Evolutionary conservation across 2,797 vertebrate genomes (phyloP).

Genomic region (Melanotaenia parkinsoni): DNA sequence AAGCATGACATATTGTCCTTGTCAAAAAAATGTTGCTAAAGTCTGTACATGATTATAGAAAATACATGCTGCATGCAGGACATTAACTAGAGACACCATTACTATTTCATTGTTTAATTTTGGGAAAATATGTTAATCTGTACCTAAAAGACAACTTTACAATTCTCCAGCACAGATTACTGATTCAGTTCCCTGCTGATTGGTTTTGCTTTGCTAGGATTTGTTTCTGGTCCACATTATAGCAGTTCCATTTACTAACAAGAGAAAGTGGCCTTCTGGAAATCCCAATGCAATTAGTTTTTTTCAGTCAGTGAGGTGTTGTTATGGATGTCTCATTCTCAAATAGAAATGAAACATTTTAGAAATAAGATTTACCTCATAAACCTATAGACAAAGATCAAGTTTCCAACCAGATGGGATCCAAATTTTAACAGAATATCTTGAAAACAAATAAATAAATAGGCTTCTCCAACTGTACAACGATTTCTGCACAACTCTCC

Average conservation of each 20-base stretch:
- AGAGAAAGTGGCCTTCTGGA: slow-evolving; percentile 2
- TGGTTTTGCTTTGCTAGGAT: neutral
- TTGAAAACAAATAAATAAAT: neutral
- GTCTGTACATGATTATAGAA: neutral
- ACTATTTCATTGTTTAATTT: slow-evolving; percentile 1
- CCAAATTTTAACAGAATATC: neutral
- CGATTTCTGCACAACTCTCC: neutral
- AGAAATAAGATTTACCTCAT: neutral
- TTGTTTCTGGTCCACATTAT: neutral
- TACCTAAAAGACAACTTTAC: neutral
- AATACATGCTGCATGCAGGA: neutral
- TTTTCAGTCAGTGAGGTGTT: neutral
- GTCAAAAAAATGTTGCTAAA: neutral
- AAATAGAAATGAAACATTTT: neutral
- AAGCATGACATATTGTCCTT: neutral
- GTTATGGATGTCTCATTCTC: neutral
- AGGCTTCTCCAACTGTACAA: too few relatives aligned
- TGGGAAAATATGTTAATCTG: neutral
- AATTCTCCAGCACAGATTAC: neutral
- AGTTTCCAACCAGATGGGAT: neutral
- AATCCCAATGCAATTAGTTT: neutral
- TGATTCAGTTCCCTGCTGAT: neutral
- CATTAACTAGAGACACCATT: neutral
- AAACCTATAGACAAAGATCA: neutral
- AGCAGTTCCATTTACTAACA: neutral